Percentiles rank a stretch among this genome's conserved stretches.
Conservation (phyloP, 2,888 invertebrate species). For the Erpobdella octoculata region DNA sequence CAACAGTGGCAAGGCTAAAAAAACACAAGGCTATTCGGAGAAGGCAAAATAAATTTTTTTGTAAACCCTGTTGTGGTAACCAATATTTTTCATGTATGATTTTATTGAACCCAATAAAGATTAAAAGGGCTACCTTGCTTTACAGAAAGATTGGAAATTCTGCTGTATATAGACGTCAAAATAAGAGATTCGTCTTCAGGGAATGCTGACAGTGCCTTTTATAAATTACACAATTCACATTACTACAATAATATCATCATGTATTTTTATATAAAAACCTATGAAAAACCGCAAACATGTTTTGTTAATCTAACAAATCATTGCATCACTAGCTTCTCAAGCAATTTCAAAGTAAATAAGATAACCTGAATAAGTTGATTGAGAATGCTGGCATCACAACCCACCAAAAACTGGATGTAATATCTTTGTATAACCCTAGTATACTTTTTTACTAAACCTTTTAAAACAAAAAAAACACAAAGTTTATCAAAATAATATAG, state of each 20-base stretch:
- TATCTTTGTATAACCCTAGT: constrained; percentile 93
- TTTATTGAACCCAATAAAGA: no score
- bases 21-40: no score
- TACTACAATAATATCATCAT: background rate
- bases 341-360: no score
- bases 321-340: no score
- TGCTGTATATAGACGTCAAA: constrained; percentile 80
- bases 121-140: no score
- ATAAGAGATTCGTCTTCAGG: constrained; percentile 93
- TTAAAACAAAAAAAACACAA: constrained; percentile 32
- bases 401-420: constrained; percentile 90
- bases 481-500: no score
- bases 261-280: background rate
- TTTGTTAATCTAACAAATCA: no score
- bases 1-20: no score
- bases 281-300: background rate
- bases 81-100: no score
- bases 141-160: constrained; percentile 57
- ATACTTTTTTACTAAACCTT: constrained; percentile 79
- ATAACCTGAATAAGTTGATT: constrained; percentile 57
- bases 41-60: no score
- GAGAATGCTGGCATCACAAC: constrained; percentile 86
- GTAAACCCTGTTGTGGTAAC: no score
- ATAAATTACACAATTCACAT: no score
- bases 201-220: constrained; percentile 48